Evolutionary conservation across 2,797 vertebrate genomes (phyloP).

Genomic region (Lophius americanus): DNA sequence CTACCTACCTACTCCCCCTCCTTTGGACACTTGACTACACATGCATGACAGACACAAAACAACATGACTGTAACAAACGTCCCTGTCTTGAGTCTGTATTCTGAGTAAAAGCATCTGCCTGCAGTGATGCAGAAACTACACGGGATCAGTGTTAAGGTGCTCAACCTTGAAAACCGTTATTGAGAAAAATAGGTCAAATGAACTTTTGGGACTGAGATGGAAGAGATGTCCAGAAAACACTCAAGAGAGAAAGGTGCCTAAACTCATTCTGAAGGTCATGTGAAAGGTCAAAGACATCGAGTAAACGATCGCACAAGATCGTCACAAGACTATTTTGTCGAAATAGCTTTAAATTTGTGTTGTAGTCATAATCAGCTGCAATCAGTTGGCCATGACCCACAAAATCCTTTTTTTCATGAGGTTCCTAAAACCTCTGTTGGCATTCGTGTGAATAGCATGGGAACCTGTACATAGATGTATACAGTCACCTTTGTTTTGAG

Average conservation of each 20-base stretch:
- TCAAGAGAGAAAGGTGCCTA: not conserved
- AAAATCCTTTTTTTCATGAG: not conserved
- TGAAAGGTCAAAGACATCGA: not conserved
- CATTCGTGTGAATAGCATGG: not conserved
- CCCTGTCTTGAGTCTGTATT: not conserved
- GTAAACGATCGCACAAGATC: no score
- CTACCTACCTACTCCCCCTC: not conserved
- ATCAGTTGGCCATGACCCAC: not conserved
- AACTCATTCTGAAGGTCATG: not conserved
- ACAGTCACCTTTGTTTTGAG: no score
- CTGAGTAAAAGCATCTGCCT: conserved; percentile 7
- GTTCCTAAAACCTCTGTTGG: conserved; percentile 1
- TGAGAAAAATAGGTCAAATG: not conserved
- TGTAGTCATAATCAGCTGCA: not conserved
- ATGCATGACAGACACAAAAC: conserved; percentile 19
- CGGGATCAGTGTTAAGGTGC: not conserved
- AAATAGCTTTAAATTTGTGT: not conserved
- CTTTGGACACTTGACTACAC: conserved; percentile 15
- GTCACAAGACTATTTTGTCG: not conserved
- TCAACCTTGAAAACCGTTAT: not conserved
- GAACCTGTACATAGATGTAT: not conserved
- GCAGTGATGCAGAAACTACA: not conserved
- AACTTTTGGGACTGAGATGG: not conserved
- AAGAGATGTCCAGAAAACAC: not conserved
- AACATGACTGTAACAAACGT: no score